These are phyloP conservation scores for Gallinago jamesoni DNA, from an alignment of 2,113 vertebrate genomes.

Conservation along the genomic window DNA sequence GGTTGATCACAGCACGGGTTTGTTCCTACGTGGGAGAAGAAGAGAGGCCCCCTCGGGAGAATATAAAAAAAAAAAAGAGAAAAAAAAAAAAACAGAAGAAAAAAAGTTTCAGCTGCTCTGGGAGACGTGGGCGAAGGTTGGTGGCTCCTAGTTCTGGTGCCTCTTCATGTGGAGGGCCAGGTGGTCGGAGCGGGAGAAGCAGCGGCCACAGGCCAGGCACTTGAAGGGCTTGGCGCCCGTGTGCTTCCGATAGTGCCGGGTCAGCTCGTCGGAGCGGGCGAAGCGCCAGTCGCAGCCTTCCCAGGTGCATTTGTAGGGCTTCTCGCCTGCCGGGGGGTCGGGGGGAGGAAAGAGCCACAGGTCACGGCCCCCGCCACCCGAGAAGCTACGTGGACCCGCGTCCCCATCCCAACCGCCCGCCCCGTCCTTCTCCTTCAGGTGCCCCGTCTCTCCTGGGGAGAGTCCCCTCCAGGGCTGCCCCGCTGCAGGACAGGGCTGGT, in stretches of 20 bases:
- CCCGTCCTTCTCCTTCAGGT: fast-evolving
- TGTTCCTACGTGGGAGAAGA: not conserved
- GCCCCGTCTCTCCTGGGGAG: too few relatives aligned
- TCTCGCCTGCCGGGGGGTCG: slow-evolving; percentile 65
- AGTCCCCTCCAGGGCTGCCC: not conserved
- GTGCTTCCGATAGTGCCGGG: slow-evolving; percentile 88
- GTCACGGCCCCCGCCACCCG: not conserved
- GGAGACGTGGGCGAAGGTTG: not conserved
- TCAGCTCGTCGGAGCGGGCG: slow-evolving; percentile 88
- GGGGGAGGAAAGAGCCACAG: not conserved
- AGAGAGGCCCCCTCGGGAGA: not conserved
- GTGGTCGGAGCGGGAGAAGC: slow-evolving; percentile 90
- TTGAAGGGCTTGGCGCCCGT: slow-evolving; percentile 90
- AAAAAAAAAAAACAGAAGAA: too few relatives aligned
- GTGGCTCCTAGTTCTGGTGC: slow-evolving; percentile 81
- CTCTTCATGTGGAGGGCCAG: slow-evolving; percentile 91
- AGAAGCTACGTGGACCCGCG: fast-evolving
- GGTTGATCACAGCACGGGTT: not conserved
- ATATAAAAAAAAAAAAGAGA: too few relatives aligned
- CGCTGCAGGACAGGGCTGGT: not conserved
- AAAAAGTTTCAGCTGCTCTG: slow-evolving; percentile 14
- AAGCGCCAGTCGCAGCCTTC: slow-evolving; percentile 88
- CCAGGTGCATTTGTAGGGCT: slow-evolving; percentile 77
- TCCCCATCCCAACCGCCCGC: not conserved
- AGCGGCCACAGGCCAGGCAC: slow-evolving; percentile 84